Evolutionary conservation across 2,113 vertebrate species (phyloP).

Genomic region (Rhabdomys dilectus): DNA sequence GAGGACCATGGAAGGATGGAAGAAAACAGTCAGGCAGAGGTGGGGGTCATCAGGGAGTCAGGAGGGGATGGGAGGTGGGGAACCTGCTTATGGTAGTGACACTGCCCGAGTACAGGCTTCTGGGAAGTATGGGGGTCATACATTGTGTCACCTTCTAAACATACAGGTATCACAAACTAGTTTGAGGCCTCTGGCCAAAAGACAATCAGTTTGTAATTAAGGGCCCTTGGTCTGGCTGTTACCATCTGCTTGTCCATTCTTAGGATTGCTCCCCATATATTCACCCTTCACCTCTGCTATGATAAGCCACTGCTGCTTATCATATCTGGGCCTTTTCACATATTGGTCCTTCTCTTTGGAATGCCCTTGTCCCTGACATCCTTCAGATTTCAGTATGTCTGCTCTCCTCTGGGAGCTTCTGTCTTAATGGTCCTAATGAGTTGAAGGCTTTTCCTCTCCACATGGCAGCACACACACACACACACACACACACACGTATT

Average conservation of each 20-base stretch:
- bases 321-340: neutral
- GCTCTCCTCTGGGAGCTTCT: neutral
- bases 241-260: neutral
- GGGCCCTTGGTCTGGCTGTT: neutral
- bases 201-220: neutral
- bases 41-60: accelerated
- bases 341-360: neutral
- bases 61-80: neutral
- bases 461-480: neutral
- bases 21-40: neutral
- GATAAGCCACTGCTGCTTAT: neutral
- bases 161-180: neutral
- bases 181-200: neutral
- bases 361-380: neutral
- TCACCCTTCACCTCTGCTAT: neutral
- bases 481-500: neutral
- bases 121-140: neutral
- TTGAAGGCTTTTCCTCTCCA: neutral
- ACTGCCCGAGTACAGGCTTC: neutral
- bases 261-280: neutral
- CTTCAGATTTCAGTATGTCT: neutral
- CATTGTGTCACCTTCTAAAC: neutral
- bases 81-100: neutral
- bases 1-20: neutral
- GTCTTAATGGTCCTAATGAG: neutral